phyloP scores from a whole-genome alignment of 1,140 invertebrate genomes.

The Aphidius ervi region DNA sequence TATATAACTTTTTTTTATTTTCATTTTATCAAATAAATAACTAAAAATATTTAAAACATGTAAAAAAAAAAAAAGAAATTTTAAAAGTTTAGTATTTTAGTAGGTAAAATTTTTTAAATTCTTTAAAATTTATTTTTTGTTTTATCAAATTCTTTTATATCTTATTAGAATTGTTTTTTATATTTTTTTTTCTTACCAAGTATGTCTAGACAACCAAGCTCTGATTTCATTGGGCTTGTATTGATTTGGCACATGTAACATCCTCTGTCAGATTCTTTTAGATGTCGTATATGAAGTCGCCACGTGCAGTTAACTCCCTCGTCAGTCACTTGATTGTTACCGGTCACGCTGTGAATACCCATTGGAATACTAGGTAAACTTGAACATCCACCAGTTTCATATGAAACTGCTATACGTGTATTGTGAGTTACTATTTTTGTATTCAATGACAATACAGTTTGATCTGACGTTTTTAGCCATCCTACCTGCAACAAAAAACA shows the following conservation, averaged over 20 bases:
- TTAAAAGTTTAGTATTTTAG: conserved; percentile 1
- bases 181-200: conserved; percentile 58
- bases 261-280: conserved; percentile 60
- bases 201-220: conserved; percentile 67
- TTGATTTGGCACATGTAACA: conserved; percentile 71
- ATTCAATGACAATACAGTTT: conserved; percentile 81
- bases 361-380: conserved; percentile 63
- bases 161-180: conserved; percentile 1
- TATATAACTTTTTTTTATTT: conserved; percentile 5
- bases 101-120: not conserved
- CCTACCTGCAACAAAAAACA: conserved; percentile 65
- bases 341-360: conserved; percentile 48
- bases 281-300: conserved; percentile 62
- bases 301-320: conserved; percentile 62
- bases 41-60: not conserved
- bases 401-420: conserved; percentile 71
- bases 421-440: conserved; percentile 86
- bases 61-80: conserved; percentile 2
- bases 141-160: not conserved
- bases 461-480: conserved; percentile 86
- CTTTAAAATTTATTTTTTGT: not conserved
- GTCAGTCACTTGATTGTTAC: conserved; percentile 61
- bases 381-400: conserved; percentile 75
- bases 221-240: conserved; percentile 65
- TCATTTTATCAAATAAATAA: not conserved